Conservation (phyloP, 2,797 vertebrate genomes). For the Premnoplex brunnescens region DNA sequence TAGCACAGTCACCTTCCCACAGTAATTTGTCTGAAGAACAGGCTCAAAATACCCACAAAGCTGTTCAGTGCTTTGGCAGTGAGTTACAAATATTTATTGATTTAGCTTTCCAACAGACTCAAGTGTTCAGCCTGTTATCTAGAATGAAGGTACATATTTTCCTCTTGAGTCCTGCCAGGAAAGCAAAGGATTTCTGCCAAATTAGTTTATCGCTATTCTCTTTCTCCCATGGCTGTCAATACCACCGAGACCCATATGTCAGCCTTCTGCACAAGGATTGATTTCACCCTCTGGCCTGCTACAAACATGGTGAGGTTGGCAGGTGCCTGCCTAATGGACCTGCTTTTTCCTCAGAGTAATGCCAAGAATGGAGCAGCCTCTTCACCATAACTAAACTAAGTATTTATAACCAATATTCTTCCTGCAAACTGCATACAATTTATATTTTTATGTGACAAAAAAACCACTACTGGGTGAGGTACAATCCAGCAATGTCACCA, state of each 20-base stretch:
- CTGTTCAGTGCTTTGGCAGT: not conserved
- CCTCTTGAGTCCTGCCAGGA: not conserved
- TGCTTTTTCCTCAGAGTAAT: not conserved
- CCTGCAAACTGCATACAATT: not conserved
- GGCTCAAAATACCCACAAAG: not conserved
- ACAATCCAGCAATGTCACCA: not conserved
- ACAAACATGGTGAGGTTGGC: fast-evolving
- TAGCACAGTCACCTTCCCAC: not conserved
- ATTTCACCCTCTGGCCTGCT: not conserved
- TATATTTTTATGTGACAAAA: not conserved
- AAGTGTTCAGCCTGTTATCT: not conserved
- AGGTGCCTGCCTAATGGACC: not conserved
- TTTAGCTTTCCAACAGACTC: not conserved
- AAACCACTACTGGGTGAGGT: not conserved
- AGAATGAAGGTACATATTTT: not conserved
- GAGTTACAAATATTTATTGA: conserved; percentile 10
- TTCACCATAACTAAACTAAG: not conserved
- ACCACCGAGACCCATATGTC: not conserved
- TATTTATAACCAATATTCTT: not conserved
- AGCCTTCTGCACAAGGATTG: not conserved
- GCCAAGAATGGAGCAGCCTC: not conserved
- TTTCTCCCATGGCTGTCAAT: not conserved
- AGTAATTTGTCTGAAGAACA: not conserved
- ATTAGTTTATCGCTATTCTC: not conserved
- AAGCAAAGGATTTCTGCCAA: conserved; percentile 10